Evolutionary conservation across 2,797 vertebrate genomes (phyloP).

Genomic region (Sebastes jordani): DNA sequence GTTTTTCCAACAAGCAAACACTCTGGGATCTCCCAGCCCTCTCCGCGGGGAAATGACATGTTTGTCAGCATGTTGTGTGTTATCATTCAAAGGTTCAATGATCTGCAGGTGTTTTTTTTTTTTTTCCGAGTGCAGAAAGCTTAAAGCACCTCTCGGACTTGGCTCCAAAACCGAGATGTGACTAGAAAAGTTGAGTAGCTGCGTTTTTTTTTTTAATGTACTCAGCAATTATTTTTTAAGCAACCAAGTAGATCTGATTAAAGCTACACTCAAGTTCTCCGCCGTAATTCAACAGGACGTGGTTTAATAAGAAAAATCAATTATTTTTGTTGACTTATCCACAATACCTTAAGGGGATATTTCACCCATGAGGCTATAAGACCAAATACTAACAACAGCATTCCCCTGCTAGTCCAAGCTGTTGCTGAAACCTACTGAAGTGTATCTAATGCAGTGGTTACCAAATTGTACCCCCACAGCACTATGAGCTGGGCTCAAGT

Average conservation of each 20-base stretch:
- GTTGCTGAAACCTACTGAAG: no score
- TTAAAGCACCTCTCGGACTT: slow-evolving; percentile 23
- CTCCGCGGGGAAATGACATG: slow-evolving; percentile 59
- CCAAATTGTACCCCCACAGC: no score
- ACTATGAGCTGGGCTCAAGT: fast-evolving
- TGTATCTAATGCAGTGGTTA: no score
- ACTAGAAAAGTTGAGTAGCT: slow-evolving; percentile 22
- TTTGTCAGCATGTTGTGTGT: slow-evolving; percentile 55
- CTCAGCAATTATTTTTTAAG: slow-evolving; percentile 28
- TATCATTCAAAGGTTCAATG: slow-evolving; percentile 44
- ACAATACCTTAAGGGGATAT: slow-evolving; percentile 1
- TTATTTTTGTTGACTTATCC: slow-evolving; percentile 29
- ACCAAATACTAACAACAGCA: background rate
- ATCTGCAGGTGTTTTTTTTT: slow-evolving; percentile 48
- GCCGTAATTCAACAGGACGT: slow-evolving; percentile 16
- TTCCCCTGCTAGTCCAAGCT: background rate
- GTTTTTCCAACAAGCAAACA: slow-evolving; percentile 74
- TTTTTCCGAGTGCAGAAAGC: background rate
- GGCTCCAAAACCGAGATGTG: slow-evolving; percentile 16
- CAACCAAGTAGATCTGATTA: slow-evolving; percentile 35
- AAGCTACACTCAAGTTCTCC: slow-evolving; percentile 4
- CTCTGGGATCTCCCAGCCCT: slow-evolving; percentile 54
- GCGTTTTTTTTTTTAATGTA: slow-evolving; percentile 4
- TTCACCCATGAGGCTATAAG: background rate
- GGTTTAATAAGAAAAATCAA: slow-evolving; percentile 37